Base-by-base conservation (phyloP, 23 tunicate genomes). In the Oikopleura vanhoeffeni region DNA sequence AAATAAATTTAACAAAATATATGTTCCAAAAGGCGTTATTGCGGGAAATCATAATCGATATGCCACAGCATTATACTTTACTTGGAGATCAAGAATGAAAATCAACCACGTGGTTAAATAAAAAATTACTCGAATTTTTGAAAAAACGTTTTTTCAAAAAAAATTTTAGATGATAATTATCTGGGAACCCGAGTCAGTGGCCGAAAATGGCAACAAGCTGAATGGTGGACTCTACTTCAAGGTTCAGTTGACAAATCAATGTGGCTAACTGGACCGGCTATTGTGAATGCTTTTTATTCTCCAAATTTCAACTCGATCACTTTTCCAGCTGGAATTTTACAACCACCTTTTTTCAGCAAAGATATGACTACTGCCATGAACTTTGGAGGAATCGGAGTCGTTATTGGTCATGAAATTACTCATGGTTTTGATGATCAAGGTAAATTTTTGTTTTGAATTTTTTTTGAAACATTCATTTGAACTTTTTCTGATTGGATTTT, bases 401-500 rank as follows among this genome's bases (percentile, higher is more conserved):
- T 41, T 30, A 83, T 83, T 30, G 85, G 76, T 28, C 85, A 83
- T 41, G 85, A 83, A 40, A 83, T 41, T 39, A 83, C 85, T 24
- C 85, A 83, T 30, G 85, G 85, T 24, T 83, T 83, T 41, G 85
- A 83, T 30, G 76, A 40, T 40, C 76, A 40, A 27, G 85, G n/a
- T n/a, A n/a, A n/a, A n/a, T n/a, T n/a, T n/a, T 4, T 4, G 18
- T 18, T n/a, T n/a, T n/a, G n/a, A n/a, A n/a, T n/a, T n/a, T n/a
- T n/a, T n/a, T n/a, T n/a, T n/a, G n/a, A n/a, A n/a, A n/a, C n/a
- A n/a, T n/a, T n/a, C n/a, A n/a, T n/a, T n/a, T n/a, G n/a, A n/a
- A n/a, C n/a, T n/a, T n/a, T n/a, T n/a, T n/a, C n/a, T n/a, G n/a
- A n/a, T n/a, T n/a, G n/a, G n/a, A n/a, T n/a, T n/a, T n/a, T n/a